phyloP scores from a whole-genome alignment of 2,113 vertebrate species.

The Eira barbara region DNA sequence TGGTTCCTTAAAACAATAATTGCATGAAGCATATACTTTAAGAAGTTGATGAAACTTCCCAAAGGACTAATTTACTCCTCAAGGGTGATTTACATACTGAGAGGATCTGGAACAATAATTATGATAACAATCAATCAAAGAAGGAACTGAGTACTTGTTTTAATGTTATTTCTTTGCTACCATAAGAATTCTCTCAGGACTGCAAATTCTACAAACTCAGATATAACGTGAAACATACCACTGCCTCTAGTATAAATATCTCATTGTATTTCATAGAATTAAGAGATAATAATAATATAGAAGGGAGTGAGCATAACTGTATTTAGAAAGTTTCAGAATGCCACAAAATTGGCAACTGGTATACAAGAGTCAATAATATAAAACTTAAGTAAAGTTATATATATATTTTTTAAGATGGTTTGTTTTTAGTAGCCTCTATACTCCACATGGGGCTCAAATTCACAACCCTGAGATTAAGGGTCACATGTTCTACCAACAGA shows the following conservation, averaged over 20 bases:
- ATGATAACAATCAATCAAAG: conserved; percentile 24
- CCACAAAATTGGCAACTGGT: not conserved
- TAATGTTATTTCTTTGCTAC: not conserved
- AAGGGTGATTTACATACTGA: not conserved
- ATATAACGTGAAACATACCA: not conserved
- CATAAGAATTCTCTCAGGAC: not conserved
- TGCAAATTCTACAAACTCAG: not conserved
- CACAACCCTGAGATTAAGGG: not conserved
- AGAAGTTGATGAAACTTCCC: conserved; percentile 37
- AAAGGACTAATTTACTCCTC: conserved; percentile 26
- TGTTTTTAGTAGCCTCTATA: not conserved
- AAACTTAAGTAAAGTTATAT: not conserved
- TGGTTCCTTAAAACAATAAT: conserved; percentile 34
- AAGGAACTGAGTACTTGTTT: not conserved
- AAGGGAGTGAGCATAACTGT: not conserved
- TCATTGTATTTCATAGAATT: not conserved
- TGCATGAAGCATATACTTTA: not conserved
- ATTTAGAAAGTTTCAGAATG: not conserved
- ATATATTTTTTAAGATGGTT: not conserved
- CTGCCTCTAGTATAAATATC: not conserved
- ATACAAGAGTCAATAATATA: not conserved
- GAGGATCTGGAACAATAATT: not conserved
- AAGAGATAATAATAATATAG: not conserved
- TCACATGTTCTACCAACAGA: not conserved
- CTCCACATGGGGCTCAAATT: not conserved